A percentile compares a stretch with the other conserved stretches of the same genome.
These are phyloP conservation scores for Maniola jurtina DNA, from an alignment of 1,140 invertebrate species.

Conservation along the genomic window DNA sequence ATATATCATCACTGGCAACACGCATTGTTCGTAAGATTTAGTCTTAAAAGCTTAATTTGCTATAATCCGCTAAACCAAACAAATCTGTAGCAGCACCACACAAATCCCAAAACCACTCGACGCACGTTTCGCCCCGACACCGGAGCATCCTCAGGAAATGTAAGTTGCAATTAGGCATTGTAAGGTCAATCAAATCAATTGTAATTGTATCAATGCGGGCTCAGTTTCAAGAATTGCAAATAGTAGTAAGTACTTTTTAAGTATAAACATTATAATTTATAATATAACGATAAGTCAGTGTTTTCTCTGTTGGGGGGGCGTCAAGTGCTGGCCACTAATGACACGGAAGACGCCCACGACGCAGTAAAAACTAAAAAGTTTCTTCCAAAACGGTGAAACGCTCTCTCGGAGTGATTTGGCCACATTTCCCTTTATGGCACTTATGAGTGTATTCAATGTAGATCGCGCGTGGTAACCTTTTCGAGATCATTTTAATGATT, in stretches of 20 bases:
- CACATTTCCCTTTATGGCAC: constrained; percentile 14
- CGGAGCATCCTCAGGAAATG: no score
- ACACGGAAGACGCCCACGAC: constrained; percentile 25
- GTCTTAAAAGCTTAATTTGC: no score
- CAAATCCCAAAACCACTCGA: no score
- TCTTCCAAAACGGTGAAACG: constrained; percentile 16
- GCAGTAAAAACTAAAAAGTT: constrained; percentile 22
- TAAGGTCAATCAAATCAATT: no score
- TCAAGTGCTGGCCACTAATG: constrained; percentile 20
- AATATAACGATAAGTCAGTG: constrained; percentile 10
- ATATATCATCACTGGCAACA: no score
- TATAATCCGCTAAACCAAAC: no score
- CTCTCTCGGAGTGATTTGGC: constrained; percentile 13
- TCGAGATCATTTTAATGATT: constrained; percentile 4
- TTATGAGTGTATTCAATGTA: neutral
- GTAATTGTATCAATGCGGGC: no score
- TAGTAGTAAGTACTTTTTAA: neutral
- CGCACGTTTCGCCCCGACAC: no score
- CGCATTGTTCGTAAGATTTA: no score
- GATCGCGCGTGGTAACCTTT: neutral
- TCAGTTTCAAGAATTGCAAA: no score
- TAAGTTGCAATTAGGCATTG: no score
- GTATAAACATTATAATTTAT: neutral
- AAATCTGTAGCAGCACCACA: no score
- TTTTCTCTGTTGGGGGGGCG: constrained; percentile 12